phyloP scores from a whole-genome alignment of 2,113 vertebrate species.

The Rynchops niger region DNA sequence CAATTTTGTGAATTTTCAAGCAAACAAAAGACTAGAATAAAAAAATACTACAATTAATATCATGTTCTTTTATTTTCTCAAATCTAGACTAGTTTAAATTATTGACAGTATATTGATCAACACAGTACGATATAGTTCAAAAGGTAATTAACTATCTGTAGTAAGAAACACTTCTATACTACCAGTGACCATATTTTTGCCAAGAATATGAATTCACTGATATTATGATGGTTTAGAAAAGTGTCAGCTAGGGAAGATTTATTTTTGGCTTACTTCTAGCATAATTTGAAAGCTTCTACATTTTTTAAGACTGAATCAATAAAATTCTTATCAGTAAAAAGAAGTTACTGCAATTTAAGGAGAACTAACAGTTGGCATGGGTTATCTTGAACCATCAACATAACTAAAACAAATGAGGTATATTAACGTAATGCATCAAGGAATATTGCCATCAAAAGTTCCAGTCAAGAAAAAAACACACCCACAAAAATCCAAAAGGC shows the following conservation, averaged over 20 bases:
- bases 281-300: neutral
- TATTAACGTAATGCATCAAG: neutral
- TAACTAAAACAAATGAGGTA: neutral
- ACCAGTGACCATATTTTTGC: neutral
- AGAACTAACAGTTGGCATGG: neutral
- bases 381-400: neutral
- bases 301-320: neutral
- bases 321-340: neutral
- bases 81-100: neutral
- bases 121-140: neutral
- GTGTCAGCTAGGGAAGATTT: neutral
- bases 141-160: neutral
- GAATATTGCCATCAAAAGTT: constrained; percentile 31
- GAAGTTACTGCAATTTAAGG: neutral
- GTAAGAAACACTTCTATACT: neutral
- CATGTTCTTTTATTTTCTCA: neutral
- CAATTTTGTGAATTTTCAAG: neutral
- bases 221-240: neutral
- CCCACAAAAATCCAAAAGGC: neutral
- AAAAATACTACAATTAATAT: neutral
- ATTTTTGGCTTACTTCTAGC: neutral
- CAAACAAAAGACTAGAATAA: neutral
- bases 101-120: neutral
- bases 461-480: neutral
- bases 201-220: neutral